Conservation (phyloP, 1,140 invertebrate genomes). For the Phenacoccus solenopsis region DNA sequence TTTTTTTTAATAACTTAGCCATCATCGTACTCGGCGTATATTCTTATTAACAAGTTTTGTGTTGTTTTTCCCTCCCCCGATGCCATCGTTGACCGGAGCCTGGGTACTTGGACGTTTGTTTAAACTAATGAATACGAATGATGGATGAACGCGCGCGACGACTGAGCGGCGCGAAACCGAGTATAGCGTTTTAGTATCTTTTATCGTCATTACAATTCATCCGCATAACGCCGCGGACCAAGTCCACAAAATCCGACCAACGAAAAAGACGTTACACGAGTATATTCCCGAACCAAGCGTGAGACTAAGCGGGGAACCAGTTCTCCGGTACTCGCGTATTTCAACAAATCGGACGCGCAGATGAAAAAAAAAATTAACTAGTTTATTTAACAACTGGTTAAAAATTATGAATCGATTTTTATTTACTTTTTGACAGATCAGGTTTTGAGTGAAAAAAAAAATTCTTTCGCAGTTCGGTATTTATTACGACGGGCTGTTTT, state of each 20-base stretch:
- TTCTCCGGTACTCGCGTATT: not conserved
- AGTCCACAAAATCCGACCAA: not conserved
- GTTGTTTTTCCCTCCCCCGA: not conserved
- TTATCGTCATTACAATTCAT: not conserved
- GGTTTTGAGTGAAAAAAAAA: slow-evolving; percentile 14
- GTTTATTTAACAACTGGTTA: slow-evolving; percentile 16
- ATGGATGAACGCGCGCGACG: not conserved
- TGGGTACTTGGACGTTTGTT: not conserved
- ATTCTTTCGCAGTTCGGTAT: slow-evolving; percentile 10
- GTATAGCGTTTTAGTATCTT: not conserved
- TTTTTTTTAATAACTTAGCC: not conserved
- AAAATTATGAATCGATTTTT: slow-evolving; percentile 17
- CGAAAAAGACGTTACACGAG: not conserved
- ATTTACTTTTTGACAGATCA: slow-evolving; percentile 18
- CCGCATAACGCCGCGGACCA: not conserved
- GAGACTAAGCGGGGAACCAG: not conserved
- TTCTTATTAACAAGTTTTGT: not conserved
- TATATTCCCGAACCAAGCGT: too few relatives aligned
- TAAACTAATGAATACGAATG: not conserved
- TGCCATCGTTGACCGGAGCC: not conserved
- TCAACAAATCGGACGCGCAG: too few relatives aligned
- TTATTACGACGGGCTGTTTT: not conserved
- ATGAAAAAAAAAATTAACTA: slow-evolving; percentile 12
- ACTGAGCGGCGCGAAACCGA: too few relatives aligned
- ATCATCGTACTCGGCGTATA: not conserved